A percentile compares a stretch with the other conserved stretches of the same genome.
Evolutionary conservation across 2,797 vertebrate species (phyloP).

Genomic region (Chiloscyllium punctatum): DNA sequence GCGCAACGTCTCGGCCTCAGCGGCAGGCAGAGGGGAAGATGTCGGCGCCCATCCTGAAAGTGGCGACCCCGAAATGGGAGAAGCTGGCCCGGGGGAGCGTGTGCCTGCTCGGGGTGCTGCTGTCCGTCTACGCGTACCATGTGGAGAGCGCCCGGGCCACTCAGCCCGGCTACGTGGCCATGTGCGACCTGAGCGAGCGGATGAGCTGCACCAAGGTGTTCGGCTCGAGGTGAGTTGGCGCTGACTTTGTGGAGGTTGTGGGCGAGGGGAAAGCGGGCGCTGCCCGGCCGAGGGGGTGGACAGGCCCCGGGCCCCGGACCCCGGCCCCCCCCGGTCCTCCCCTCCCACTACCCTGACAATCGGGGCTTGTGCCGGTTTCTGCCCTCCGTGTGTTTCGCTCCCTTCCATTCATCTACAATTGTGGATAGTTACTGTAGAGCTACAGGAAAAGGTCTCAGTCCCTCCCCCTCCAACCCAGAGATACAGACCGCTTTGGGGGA

Average conservation of each 20-base stretch:
- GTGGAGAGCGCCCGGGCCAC: slow-evolving; percentile 82
- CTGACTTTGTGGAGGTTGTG: neutral
- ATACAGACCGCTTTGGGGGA: neutral
- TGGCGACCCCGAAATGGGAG: slow-evolving; percentile 97
- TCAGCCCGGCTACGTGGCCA: slow-evolving; percentile 72
- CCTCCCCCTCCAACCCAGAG: neutral
- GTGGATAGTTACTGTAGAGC: too few relatives aligned
- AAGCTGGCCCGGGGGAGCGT: slow-evolving; percentile 82
- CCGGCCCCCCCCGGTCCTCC: neutral
- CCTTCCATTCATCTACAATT: neutral
- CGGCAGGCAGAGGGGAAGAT: slow-evolving; percentile 60
- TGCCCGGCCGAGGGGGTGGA: neutral
- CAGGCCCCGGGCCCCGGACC: neutral
- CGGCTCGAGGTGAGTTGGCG: slow-evolving; percentile 79
- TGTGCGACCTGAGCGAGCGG: slow-evolving; percentile 86
- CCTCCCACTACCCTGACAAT: neutral
- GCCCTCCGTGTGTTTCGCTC: neutral
- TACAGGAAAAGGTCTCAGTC: neutral
- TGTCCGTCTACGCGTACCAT: slow-evolving; percentile 88
- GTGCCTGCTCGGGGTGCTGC: slow-evolving; percentile 80
- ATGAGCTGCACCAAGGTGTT: slow-evolving; percentile 94
- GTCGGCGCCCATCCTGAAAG: slow-evolving; percentile 97
- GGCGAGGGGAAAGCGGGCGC: neutral
- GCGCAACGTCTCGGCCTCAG: neutral
- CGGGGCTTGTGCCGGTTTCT: neutral